phyloP scores from a whole-genome alignment of 2,797 vertebrate species.

The Gallinago stenura region DNA sequence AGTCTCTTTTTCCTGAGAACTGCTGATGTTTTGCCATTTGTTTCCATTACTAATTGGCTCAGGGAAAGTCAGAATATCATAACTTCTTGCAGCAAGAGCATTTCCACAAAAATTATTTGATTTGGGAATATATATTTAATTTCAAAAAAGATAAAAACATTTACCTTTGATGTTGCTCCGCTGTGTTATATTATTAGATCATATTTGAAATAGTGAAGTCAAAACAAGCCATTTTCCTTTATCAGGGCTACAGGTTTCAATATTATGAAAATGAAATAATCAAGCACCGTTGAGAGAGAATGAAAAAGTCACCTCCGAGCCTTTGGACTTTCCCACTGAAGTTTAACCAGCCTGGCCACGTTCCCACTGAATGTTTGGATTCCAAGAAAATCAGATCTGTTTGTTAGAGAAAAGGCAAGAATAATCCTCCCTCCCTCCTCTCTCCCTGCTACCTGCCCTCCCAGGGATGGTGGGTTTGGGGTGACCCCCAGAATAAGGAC shows the following conservation, averaged over 20 bases:
- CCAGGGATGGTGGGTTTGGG: fast-evolving
- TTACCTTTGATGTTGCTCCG: conserved; percentile 16
- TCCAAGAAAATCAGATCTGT: background rate
- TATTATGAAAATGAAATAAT: background rate
- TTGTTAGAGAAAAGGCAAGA: background rate
- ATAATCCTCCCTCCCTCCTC: background rate
- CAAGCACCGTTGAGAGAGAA: background rate
- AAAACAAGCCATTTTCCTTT: conserved; percentile 46
- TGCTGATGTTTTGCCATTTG: conserved; percentile 7
- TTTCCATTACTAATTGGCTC: conserved; percentile 19
- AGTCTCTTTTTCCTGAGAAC: background rate
- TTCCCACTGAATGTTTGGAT: background rate
- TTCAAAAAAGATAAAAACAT: background rate
- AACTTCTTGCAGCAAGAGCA: background rate
- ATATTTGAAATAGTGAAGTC: conserved; percentile 36
- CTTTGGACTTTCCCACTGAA: conserved; percentile 5
- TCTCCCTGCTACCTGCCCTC: background rate
- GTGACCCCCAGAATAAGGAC: background rate
- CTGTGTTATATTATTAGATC: background rate
- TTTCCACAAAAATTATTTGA: conserved; percentile 1
- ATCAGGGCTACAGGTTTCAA: background rate
- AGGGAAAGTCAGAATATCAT: conserved; percentile 8
- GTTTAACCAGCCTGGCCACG: background rate
- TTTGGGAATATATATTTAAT: conserved; percentile 21
- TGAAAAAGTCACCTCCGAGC: background rate